phyloP scores from a whole-genome alignment of 2,797 vertebrate species.

The Lagorchestes hirsutus region DNA sequence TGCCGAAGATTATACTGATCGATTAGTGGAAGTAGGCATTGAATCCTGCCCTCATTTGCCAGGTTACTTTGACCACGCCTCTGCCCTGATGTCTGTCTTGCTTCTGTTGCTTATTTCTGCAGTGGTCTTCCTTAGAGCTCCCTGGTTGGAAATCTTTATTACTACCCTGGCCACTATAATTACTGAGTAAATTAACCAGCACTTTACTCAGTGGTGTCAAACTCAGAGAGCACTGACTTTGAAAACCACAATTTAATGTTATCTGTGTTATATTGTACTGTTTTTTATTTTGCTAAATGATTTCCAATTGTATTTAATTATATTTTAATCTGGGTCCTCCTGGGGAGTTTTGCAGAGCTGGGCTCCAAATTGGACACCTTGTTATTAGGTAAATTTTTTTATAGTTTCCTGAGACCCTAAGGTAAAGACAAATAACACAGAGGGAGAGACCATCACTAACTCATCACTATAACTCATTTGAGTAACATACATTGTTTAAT shows the following conservation, averaged over 20 bases:
- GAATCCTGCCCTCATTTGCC: background rate
- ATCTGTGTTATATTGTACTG: background rate
- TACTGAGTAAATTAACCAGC: background rate
- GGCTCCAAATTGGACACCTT: background rate
- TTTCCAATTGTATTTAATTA: background rate
- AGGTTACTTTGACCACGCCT: background rate
- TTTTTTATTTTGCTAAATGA: background rate
- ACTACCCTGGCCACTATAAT: background rate
- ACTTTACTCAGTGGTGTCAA: background rate
- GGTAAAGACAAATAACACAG: background rate
- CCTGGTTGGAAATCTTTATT: background rate
- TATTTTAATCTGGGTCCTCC: background rate
- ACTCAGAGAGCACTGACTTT: background rate
- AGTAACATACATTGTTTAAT: slow-evolving; percentile 63
- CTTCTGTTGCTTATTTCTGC: slow-evolving; percentile 4
- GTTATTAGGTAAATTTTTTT: background rate
- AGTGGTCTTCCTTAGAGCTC: background rate
- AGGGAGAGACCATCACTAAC: background rate
- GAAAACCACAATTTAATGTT: background rate
- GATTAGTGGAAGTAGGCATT: background rate
- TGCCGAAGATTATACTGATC: background rate
- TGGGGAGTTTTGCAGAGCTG: background rate
- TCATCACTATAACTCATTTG: slow-evolving; percentile 10
- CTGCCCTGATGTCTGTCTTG: background rate
- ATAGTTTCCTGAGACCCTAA: background rate